A percentile compares a stretch with the other conserved stretches of the same genome.
Conservation (phyloP, 2,797 vertebrate species). For the Megaceryle alcyon region DNA sequence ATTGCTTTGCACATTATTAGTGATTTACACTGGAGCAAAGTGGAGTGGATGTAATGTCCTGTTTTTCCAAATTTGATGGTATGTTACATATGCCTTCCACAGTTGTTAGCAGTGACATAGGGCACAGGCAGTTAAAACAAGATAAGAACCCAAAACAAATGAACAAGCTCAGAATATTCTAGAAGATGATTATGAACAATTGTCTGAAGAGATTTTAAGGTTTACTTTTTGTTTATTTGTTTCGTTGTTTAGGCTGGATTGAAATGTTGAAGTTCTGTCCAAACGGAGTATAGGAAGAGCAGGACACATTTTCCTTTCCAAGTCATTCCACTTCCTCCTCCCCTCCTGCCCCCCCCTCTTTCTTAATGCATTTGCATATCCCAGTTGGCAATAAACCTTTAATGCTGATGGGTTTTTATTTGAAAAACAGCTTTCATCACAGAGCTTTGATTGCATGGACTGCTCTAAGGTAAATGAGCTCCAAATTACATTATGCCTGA, state of each 20-base stretch:
- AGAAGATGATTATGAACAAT: not conserved
- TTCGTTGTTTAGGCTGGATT: not conserved
- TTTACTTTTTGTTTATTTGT: not conserved
- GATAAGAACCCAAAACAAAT: not conserved
- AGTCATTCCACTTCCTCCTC: not conserved
- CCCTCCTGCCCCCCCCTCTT: not conserved
- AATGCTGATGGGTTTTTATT: not conserved
- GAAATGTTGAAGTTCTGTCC: not conserved
- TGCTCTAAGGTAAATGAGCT: conserved; percentile 10
- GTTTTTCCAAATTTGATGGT: not conserved
- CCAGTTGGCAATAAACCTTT: not conserved
- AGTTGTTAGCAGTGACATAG: not conserved
- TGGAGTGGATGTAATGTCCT: not conserved
- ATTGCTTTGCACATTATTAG: conserved; percentile 23
- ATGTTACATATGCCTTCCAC: conserved; percentile 1
- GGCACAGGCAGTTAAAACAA: conserved; percentile 10
- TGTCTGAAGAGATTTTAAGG: not conserved
- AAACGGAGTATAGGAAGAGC: not conserved
- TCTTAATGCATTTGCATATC: conserved; percentile 1
- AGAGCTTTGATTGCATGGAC: conserved; percentile 6
- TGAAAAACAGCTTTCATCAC: conserved; percentile 33
- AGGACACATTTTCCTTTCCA: not conserved
- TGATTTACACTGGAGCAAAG: conserved; percentile 28
- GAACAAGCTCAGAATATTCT: conserved; percentile 26
- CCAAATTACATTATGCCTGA: conserved; percentile 19